Conservation (phyloP, 2,113 vertebrate species). For the Gambusia holbrooki region DNA sequence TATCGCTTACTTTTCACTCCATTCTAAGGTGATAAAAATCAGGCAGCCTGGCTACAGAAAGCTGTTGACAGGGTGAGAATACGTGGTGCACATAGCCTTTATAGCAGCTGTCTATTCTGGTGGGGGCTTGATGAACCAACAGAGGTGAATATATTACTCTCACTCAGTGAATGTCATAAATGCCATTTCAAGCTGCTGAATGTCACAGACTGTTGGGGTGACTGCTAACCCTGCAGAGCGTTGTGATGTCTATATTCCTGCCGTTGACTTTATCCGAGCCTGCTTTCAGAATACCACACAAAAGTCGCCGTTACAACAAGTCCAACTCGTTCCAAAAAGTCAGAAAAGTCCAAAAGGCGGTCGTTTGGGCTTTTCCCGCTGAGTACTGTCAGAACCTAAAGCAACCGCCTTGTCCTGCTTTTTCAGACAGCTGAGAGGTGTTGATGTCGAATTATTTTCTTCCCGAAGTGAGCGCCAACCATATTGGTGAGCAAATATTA, state of each 20-base stretch:
- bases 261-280: conserved; percentile 28
- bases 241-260: conserved; percentile 53
- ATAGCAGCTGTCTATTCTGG: conserved; percentile 57
- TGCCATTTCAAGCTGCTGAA: conserved; percentile 69
- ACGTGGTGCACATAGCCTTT: conserved; percentile 47
- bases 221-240: conserved; percentile 46
- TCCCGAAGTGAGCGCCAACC: conserved; percentile 21
- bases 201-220: conserved; percentile 62
- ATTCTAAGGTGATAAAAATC: conserved; percentile 46
- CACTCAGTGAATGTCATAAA: conserved; percentile 72
- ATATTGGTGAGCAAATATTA: conserved; percentile 25
- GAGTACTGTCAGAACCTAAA: conserved; percentile 21
- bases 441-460: conserved; percentile 10
- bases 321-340: conserved; percentile 37
- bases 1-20: conserved; percentile 28
- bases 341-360: conserved; percentile 4
- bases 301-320: conserved; percentile 21
- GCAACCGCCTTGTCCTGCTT: not conserved
- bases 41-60: conserved; percentile 29
- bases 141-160: conserved; percentile 69
- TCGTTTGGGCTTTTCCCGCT: not conserved
- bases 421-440: not conserved
- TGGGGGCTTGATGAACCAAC: conserved; percentile 56
- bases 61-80: conserved; percentile 62
- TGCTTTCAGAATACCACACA: conserved; percentile 43